Percentiles rank a stretch among this genome's conserved stretches.
Evolutionary conservation across 2,113 vertebrate species (phyloP).

Genomic region (Pangasianodon hypophthalmus): DNA sequence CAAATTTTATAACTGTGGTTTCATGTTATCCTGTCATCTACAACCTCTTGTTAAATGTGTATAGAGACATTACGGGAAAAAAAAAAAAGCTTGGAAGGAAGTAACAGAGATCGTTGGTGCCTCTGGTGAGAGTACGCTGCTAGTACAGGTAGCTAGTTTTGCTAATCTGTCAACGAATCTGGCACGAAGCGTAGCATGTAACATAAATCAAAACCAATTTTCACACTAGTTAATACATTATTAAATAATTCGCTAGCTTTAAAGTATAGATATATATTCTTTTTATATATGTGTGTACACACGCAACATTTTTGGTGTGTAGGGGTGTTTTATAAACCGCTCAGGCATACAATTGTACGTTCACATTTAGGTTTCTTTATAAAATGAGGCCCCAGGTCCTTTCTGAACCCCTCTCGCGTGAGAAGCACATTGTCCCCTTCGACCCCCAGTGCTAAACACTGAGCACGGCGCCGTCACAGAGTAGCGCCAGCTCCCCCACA

Average conservation of each 20-base stretch:
- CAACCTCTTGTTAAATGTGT: not conserved
- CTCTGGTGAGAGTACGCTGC: not conserved
- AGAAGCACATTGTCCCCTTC: not conserved
- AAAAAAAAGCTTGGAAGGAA: not conserved
- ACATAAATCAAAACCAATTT: too few species aligned
- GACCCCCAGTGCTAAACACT: not conserved
- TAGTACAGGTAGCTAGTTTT: not conserved
- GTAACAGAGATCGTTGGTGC: not conserved
- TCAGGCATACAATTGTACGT: not conserved
- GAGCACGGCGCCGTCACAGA: slow-evolving; percentile 11
- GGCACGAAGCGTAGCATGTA: too few species aligned
- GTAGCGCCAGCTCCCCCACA: slow-evolving; percentile 9
- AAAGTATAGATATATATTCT: too few species aligned
- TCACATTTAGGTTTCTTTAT: not conserved
- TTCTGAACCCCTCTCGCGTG: not conserved
- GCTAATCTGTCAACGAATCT: not conserved
- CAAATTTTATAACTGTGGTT: not conserved
- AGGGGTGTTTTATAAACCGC: not conserved
- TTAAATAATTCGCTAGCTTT: too few species aligned
- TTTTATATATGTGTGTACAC: too few species aligned
- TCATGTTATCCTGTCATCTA: too few species aligned
- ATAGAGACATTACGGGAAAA: not conserved
- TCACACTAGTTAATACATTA: too few species aligned
- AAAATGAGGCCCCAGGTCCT: not conserved
- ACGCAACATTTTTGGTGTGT: not conserved